Percentiles rank a stretch among this genome's conserved stretches.
phyloP scores from a whole-genome alignment of 1,140 invertebrate species.

The Drosophila guanche region DNA sequence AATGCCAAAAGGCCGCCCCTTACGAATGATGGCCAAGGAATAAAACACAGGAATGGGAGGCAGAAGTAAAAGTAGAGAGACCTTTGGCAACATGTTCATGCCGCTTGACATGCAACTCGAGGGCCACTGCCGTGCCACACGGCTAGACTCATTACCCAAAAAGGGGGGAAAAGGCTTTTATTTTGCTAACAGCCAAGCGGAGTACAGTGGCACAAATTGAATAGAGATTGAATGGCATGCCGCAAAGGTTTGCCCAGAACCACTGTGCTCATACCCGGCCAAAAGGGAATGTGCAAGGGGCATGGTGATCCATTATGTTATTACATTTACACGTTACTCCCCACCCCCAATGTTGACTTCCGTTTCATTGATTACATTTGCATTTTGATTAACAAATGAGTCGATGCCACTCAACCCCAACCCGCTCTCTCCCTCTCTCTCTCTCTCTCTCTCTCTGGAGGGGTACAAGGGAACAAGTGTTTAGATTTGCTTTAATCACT shows the following conservation, averaged over 20 bases:
- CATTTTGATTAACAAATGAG: conserved; percentile 74
- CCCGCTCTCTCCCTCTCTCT: too few species aligned
- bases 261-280: too few species aligned
- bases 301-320: conserved; percentile 42
- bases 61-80: conserved; percentile 6
- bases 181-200: neutral
- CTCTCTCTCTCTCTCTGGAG: too few species aligned
- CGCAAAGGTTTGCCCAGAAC: too few species aligned
- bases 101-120: conserved; percentile 66
- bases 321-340: conserved; percentile 59
- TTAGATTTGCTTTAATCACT: conserved; percentile 78
- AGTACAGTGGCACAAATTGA: conserved; percentile 13
- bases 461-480: conserved; percentile 41
- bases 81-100: conserved; percentile 55
- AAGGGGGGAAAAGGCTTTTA: neutral
- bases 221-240: neutral
- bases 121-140: conserved; percentile 1
- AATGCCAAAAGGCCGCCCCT: conserved; percentile 63
- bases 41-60: neutral
- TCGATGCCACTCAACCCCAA: neutral
- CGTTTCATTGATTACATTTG: conserved; percentile 75
- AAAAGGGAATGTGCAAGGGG: too few species aligned
- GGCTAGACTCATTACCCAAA: conserved; percentile 30
- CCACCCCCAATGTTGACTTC: conserved; percentile 30
- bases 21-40: conserved; percentile 14